Evolutionary conservation across 1,140 invertebrate species (phyloP).

Genomic region (Eufriesea mexicana): DNA sequence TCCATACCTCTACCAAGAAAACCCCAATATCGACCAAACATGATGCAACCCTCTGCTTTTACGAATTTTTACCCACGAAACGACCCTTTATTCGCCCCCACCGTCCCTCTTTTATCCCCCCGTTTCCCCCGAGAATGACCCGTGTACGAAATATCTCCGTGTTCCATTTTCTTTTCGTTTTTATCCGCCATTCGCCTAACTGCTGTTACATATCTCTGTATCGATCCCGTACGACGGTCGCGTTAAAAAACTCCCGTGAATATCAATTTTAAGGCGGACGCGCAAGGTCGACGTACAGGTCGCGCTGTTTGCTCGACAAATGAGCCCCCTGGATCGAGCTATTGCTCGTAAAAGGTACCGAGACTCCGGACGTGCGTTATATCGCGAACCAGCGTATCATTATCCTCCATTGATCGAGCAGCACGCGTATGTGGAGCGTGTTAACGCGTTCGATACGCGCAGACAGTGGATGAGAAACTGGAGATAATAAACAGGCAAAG

Average conservation of each 20-base stretch:
- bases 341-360: conserved; percentile 24
- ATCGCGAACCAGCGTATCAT: conserved; percentile 29
- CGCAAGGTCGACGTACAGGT: not conserved
- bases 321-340: conserved; percentile 22
- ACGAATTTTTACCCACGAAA: not conserved
- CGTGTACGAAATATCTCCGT: not conserved
- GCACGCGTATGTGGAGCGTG: not conserved
- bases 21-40: not conserved
- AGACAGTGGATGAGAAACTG: too few relatives aligned
- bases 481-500: not conserved
- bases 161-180: not conserved
- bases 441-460: not conserved
- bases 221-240: too few relatives aligned
- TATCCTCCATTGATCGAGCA: conserved; percentile 10
- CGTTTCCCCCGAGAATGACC: not conserved
- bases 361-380: not conserved
- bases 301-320: conserved; percentile 13
- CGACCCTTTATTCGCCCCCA: not conserved
- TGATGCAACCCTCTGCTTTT: not conserved
- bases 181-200: too few relatives aligned
- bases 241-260: too few relatives aligned
- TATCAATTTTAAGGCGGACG: too few relatives aligned
- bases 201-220: too few relatives aligned
- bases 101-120: not conserved
- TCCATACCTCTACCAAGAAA: not conserved